These are phyloP conservation scores for Drosophila arawakana DNA, from an alignment of 1,140 invertebrate genomes.

Conservation along the genomic window DNA sequence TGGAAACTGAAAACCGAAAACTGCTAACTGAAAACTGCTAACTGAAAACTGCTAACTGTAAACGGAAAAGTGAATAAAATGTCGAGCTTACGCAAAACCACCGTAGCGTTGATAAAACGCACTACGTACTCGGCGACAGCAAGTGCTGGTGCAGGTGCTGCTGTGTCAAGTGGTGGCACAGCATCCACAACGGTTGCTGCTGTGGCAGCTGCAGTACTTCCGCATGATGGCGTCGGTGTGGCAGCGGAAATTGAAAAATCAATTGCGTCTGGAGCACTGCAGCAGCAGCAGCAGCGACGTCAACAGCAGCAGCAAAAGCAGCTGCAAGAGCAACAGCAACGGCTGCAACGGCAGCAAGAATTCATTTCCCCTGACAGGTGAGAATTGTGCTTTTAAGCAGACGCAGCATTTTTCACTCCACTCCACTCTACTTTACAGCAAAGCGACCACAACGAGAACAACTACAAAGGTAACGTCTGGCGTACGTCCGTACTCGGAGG, in stretches of 20 bases:
- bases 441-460: slow-evolving; percentile 42
- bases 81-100: slow-evolving; percentile 72
- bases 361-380: background rate
- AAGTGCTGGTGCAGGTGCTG: slow-evolving; percentile 5
- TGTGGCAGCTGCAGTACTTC: slow-evolving; percentile 27
- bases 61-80: slow-evolving; percentile 43
- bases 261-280: slow-evolving; percentile 62
- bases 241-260: slow-evolving; percentile 79
- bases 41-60: no score
- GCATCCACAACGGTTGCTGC: slow-evolving; percentile 1
- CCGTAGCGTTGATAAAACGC: slow-evolving; percentile 71
- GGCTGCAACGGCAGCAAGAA: slow-evolving; percentile 7
- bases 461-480: slow-evolving; percentile 6
- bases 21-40: no score
- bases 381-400: background rate
- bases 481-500: slow-evolving; percentile 87
- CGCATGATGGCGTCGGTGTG: slow-evolving; percentile 60
- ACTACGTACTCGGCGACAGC: slow-evolving; percentile 66
- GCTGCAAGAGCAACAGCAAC: slow-evolving; percentile 18
- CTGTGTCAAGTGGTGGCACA: background rate
- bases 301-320: slow-evolving; percentile 34
- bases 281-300: slow-evolving; percentile 54
- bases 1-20: no score
- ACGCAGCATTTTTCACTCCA: background rate
- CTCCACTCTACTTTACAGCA: background rate